phyloP scores from a whole-genome alignment of 2,888 invertebrate genomes.

The Rhingia campestris region DNA sequence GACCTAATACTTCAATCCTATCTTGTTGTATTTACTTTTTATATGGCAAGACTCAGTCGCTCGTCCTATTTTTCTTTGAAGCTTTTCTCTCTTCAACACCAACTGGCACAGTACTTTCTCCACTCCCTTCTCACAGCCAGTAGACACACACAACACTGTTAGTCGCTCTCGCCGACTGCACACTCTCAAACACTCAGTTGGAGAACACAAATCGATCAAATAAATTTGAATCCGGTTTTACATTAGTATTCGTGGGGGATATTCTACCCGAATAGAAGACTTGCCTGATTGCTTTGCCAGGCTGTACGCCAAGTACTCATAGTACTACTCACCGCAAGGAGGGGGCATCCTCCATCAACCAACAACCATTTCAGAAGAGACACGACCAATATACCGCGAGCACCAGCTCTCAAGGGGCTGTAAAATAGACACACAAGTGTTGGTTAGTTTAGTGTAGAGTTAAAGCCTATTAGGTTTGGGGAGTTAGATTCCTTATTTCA shows the following conservation, averaged over 20 bases:
- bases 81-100: slow-evolving; percentile 52
- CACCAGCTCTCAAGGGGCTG: slow-evolving; percentile 55
- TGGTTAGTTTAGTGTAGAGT: slow-evolving; percentile 58
- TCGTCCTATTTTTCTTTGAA: slow-evolving; percentile 64
- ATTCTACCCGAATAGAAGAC: slow-evolving; percentile 65
- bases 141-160: background rate
- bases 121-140: slow-evolving; percentile 16
- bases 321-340: background rate
- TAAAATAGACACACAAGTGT: slow-evolving; percentile 58
- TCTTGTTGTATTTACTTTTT: too few species aligned
- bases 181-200: background rate
- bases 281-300: slow-evolving; percentile 33
- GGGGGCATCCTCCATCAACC: slow-evolving; percentile 24
- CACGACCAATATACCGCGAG: slow-evolving; percentile 19
- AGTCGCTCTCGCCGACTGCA: background rate
- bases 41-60: slow-evolving; percentile 30
- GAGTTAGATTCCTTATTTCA: slow-evolving; percentile 74
- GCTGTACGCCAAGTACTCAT: slow-evolving; percentile 17
- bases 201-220: slow-evolving; percentile 19
- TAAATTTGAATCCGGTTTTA: slow-evolving; percentile 62
- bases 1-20: too few species aligned
- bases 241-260: slow-evolving; percentile 60
- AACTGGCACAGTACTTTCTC: slow-evolving; percentile 51
- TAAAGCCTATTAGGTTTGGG: slow-evolving; percentile 71
- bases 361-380: slow-evolving; percentile 24